Conservation (phyloP, 2,888 invertebrate genomes). For the Ophonus ardosiacus region DNA sequence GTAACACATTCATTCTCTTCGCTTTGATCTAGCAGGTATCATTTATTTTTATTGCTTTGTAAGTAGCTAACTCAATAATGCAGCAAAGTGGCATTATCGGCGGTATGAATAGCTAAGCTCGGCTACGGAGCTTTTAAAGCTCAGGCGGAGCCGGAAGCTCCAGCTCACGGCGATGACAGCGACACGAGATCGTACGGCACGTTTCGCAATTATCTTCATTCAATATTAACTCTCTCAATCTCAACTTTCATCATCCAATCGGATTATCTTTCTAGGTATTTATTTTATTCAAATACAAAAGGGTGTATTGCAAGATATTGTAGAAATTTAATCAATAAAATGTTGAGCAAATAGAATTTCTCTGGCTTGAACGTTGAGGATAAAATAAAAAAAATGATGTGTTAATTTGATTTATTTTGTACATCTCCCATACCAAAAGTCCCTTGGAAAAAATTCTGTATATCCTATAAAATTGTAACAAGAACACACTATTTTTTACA, state of each 20-base stretch:
- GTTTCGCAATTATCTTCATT: slow-evolving; percentile 33
- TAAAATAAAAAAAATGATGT: too few relatives aligned
- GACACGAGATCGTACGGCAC: slow-evolving; percentile 8
- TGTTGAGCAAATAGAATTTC: too few relatives aligned
- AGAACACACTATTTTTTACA: too few relatives aligned
- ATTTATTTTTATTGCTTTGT: slow-evolving; percentile 18
- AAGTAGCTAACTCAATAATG: slow-evolving; percentile 14
- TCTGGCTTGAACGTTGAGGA: too few relatives aligned
- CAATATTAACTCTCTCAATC: slow-evolving; percentile 47
- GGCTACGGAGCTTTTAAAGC: background rate
- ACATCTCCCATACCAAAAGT: too few relatives aligned
- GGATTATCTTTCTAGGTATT: background rate
- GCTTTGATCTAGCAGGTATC: background rate
- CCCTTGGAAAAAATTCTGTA: too few relatives aligned
- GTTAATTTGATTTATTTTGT: too few relatives aligned
- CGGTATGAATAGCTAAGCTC: slow-evolving; percentile 1
- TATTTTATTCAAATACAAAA: slow-evolving; percentile 17
- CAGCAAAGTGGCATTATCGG: background rate
- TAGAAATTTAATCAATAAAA: too few relatives aligned
- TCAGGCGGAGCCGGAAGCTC: background rate
- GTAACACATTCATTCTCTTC: background rate
- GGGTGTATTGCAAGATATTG: too few relatives aligned
- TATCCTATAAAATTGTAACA: too few relatives aligned
- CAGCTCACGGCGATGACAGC: slow-evolving; percentile 9
- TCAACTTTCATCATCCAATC: slow-evolving; percentile 18